phyloP scores from a whole-genome alignment of 1,140 invertebrate species.

The Cydia pomonella region DNA sequence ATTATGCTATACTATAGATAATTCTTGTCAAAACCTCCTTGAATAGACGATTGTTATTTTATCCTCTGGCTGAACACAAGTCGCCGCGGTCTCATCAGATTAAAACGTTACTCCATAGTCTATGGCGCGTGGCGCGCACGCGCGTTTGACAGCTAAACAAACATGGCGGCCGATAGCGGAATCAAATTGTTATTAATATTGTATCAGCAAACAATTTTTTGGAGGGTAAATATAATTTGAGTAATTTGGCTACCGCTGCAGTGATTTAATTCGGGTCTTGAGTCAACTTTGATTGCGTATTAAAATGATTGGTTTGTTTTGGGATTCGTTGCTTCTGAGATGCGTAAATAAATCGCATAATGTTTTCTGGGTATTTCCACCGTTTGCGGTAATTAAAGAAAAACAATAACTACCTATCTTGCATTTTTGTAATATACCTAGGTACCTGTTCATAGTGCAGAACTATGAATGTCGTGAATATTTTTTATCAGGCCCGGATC shows the following conservation, averaged over 20 bases:
- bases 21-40: conserved; percentile 19
- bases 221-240: conserved; percentile 68
- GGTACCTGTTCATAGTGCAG: too few species aligned
- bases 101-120: conserved; percentile 53
- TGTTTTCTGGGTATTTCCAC: too few species aligned
- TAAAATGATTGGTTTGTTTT: conserved; percentile 29
- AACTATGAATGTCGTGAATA: too few species aligned
- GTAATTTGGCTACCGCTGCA: conserved; percentile 58
- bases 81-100: conserved; percentile 62
- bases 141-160: conserved; percentile 72
- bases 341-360: not conserved
- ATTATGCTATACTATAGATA: conserved; percentile 8
- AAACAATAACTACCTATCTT: too few species aligned
- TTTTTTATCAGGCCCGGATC: too few species aligned
- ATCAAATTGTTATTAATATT: conserved; percentile 75
- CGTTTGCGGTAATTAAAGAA: too few species aligned
- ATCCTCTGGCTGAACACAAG: conserved; percentile 45
- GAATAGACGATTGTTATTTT: conserved; percentile 41
- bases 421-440: too few species aligned
- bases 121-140: conserved; percentile 62
- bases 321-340: not conserved
- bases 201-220: conserved; percentile 68
- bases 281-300: conserved; percentile 41
- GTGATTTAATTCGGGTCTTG: conserved; percentile 52
- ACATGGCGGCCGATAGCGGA: conserved; percentile 70